Conservation (phyloP, 2,888 invertebrate genomes). For the Lithodes maja region DNA sequence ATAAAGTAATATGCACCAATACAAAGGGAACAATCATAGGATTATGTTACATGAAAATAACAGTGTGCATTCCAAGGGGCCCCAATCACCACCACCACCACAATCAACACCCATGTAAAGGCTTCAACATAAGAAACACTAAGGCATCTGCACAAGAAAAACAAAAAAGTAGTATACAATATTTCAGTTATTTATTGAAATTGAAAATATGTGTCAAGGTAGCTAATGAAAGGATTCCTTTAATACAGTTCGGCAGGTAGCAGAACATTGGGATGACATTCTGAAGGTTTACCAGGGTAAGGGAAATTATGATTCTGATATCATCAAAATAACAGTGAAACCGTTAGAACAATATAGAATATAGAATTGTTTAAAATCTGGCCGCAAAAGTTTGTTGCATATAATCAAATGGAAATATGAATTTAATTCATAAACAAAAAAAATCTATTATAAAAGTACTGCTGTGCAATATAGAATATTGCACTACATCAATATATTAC, state of each 20-base stretch:
- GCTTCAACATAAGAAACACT: conserved; percentile 23
- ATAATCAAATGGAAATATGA: too few species aligned
- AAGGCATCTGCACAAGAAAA: conserved; percentile 32
- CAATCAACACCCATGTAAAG: conserved; percentile 10
- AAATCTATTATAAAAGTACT: too few species aligned
- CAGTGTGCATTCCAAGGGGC: conserved; percentile 39
- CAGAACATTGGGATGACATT: conserved; percentile 30
- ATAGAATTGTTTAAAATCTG: too few species aligned
- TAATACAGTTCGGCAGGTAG: conserved; percentile 16
- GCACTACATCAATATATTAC: too few species aligned
- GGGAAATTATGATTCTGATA: conserved; percentile 33
- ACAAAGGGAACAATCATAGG: background rate
- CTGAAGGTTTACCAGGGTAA: conserved; percentile 38
- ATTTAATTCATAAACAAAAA: too few species aligned
- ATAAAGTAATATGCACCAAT: conserved; percentile 33
- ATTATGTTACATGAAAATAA: conserved; percentile 31
- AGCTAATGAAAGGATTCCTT: background rate
- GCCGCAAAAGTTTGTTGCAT: too few species aligned
- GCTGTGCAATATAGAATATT: too few species aligned
- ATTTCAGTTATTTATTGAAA: background rate
- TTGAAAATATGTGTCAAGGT: background rate
- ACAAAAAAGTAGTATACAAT: background rate
- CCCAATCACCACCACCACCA: conserved; percentile 22
- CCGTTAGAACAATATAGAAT: too few species aligned
- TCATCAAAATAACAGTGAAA: too few species aligned